Percentiles rank a stretch among this genome's conserved stretches.
Evolutionary conservation across 2,888 invertebrate genomes (phyloP).

Genomic region (Celastrina argiolus): DNA sequence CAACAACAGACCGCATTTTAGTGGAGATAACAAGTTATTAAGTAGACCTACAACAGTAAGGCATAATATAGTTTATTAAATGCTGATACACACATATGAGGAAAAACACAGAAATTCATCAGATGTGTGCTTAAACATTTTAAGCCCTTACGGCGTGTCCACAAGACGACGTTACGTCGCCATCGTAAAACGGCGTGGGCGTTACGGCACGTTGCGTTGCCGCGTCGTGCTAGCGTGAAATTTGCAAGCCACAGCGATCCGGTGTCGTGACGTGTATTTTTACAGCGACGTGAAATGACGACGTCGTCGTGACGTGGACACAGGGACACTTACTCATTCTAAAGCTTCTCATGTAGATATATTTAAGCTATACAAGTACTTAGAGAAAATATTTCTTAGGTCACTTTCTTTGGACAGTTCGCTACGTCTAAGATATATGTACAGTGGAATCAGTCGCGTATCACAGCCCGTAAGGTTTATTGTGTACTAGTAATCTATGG

Average conservation of each 20-base stretch:
- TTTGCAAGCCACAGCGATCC: too few relatives aligned
- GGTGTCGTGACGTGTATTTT: too few relatives aligned
- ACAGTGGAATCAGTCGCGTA: constrained; percentile 48
- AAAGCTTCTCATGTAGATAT: constrained; percentile 11
- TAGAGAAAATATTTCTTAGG: constrained; percentile 20
- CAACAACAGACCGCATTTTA: constrained; percentile 16
- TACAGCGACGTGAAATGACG: too few relatives aligned
- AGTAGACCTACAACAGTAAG: constrained; percentile 4
- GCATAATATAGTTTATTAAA: not conserved
- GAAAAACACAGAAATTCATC: not conserved
- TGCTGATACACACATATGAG: constrained; percentile 1
- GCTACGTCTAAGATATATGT: constrained; percentile 42
- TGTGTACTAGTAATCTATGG: constrained; percentile 35
- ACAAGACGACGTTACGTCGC: too few relatives aligned
- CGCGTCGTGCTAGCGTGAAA: too few relatives aligned
- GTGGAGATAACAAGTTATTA: constrained; percentile 7
- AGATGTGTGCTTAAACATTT: constrained; percentile 7
- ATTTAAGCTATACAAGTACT: constrained; percentile 14
- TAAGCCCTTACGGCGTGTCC: too few relatives aligned
- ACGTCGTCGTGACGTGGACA: too few relatives aligned
- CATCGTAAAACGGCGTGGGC: too few relatives aligned
- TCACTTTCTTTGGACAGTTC: constrained; percentile 27
- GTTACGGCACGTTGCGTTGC: too few relatives aligned
- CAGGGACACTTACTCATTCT: too few relatives aligned
- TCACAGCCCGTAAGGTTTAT: constrained; percentile 46